Base-by-base conservation (phyloP, 2,888 invertebrate species). In the Caenorhabditis afra region DNA sequence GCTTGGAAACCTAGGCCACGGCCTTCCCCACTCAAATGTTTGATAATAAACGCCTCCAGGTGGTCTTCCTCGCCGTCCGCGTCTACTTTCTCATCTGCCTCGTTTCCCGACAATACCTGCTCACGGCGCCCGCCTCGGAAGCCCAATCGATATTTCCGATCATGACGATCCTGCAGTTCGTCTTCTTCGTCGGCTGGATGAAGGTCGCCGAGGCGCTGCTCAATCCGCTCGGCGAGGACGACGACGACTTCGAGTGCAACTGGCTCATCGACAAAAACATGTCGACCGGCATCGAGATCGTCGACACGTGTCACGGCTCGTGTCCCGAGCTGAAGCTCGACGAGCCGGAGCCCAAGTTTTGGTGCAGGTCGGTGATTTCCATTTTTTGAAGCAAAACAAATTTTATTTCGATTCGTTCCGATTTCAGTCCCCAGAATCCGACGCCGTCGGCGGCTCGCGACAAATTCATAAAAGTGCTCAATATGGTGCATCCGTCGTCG, bases 191-290 rank as follows among this genome's bases (percentile, higher is more conserved):
- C 8, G 81, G 82, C 0, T 84, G 82, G 82, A 82, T 78, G 82
- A 77, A 77, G 65, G 82, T 87, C 12, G 87, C 87, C 10, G 87
- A 87, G 49, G 85, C 86, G 7, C 67, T 87, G 35, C 81, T 87
- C 14, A 87, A 87, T 47, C 87, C 87, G 1, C 59, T 87, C 16
- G 87, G 87, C 20, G 86, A 86, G 53, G 87, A 68, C 11, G 67
- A 68, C 50, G 67, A 66, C 35, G 66, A 87, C 52, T 71, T 87
- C 18, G 87, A 87, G 45, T 78, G 74, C 41, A 79, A 81, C 41
- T 67, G 64, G 55, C 57, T 81, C 11, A 81, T 81, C 49, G 81
- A 81, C 20, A 79, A 79, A 61, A 81, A 81, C 45, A 81, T 81
- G 58, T 65, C 81, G 3, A 78, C 78, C 10, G 74, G 81, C 10